Evolutionary conservation across 2,113 vertebrate species (phyloP).

Genomic region (Aspidoscelis tigris): DNA sequence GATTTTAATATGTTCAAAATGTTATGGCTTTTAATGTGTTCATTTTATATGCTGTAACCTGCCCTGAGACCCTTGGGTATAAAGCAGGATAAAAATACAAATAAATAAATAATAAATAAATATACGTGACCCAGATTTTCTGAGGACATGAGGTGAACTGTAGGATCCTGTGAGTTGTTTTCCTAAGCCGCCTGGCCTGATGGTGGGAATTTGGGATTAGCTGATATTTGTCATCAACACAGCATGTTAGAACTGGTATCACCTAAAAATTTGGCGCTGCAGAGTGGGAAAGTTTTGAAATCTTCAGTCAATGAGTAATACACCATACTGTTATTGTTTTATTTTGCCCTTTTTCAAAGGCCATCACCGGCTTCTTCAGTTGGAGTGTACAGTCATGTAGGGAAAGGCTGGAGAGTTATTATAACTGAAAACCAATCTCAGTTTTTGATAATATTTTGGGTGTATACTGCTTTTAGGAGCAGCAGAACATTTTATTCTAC

Average conservation of each 20-base stretch:
- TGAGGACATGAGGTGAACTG: neutral
- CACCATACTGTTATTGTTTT: neutral
- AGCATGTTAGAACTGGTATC: neutral
- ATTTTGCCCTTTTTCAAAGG: neutral
- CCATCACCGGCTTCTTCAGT: neutral
- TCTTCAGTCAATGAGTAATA: neutral
- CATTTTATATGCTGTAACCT: too few species aligned
- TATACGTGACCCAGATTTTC: neutral
- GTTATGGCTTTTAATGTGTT: too few species aligned
- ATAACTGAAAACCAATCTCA: neutral
- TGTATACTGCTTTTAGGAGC: neutral
- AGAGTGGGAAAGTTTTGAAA: fast-evolving
- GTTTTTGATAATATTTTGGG: neutral
- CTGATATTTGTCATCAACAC: neutral
- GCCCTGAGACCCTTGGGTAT: too few species aligned
- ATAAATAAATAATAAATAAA: too few species aligned
- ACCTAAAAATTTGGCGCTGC: neutral
- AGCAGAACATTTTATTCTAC: neutral
- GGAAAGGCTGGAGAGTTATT: neutral
- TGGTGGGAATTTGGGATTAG: neutral
- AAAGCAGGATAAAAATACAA: too few species aligned
- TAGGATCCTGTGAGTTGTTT: neutral
- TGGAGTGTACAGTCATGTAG: neutral
- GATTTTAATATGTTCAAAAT: too few species aligned
- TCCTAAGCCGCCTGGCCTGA: neutral